These are phyloP conservation scores for Tetranychus truncatus DNA, from an alignment of 2,888 invertebrate species.

Conservation along the genomic window DNA sequence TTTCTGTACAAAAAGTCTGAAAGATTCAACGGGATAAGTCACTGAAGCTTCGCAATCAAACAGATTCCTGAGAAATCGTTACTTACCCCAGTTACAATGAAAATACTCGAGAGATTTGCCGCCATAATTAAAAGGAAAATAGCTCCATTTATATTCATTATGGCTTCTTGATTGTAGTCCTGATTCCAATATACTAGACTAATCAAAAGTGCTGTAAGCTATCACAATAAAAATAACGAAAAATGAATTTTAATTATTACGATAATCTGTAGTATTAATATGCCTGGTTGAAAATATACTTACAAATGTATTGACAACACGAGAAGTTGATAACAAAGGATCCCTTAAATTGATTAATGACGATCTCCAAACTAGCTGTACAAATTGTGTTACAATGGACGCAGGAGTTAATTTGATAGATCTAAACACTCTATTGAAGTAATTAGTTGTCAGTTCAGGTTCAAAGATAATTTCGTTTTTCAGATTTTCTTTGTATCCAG, in stretches of 20 bases:
- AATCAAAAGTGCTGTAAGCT: conserved; percentile 30
- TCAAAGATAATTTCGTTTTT: not conserved
- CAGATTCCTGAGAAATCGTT: not conserved
- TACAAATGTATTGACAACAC: conserved; percentile 70
- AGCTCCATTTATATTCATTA: conserved; percentile 83
- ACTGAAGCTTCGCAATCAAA: not conserved
- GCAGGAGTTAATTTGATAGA: conserved; percentile 41
- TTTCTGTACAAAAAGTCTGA: conserved; percentile 40
- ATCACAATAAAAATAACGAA: not conserved
- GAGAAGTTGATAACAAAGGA: conserved; percentile 68
- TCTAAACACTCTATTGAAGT: conserved; percentile 33
- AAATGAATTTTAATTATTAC: not conserved
- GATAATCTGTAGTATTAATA: not conserved
- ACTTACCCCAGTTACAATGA: conserved; percentile 77
- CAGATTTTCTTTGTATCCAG: not conserved
- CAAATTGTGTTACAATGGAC: not conserved
- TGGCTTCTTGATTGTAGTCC: conserved; percentile 56
- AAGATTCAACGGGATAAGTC: not conserved
- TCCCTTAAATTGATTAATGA: conserved; percentile 73
- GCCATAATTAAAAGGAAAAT: conserved; percentile 74
- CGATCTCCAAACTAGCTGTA: conserved; percentile 42
- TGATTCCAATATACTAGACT: conserved; percentile 34
- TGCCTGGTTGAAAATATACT: conserved; percentile 32
- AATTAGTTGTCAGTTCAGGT: conserved; percentile 4
- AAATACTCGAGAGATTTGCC: conserved; percentile 86